Evolutionary conservation across 2,113 vertebrate species (phyloP), one percentile per base, ranked within the genome.

Genomic region (Carassius carassius): DNA sequence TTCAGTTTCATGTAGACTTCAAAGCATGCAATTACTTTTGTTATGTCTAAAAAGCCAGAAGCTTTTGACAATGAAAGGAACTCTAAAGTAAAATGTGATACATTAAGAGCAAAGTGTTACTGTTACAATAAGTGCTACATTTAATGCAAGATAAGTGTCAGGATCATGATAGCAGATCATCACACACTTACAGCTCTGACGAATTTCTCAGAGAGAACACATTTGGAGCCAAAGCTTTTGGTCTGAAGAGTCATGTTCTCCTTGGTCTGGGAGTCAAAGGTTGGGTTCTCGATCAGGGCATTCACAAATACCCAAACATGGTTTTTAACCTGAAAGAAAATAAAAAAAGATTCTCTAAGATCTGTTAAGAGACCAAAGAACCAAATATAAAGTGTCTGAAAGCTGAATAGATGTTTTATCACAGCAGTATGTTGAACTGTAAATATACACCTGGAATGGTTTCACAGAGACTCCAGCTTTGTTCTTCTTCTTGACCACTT

Each of bases 301-400:
- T 99, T 99, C 83, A 99, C 96, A 94, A 99, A 99, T 93, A 99
- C 96, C 98, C 98, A 99, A 90, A 99, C 94, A 63, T 99, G 98
- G 92, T 99, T 99, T 92, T 99, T 99, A 80, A 99, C 97, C 98
- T 99, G 93, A 88, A 84, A 84, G 81, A 89, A 29, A 29, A 29
- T 29, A 82, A 89, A 88, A 89, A 37, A 44, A 72, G 0, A 65
- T 63, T 32, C 9, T 6, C 32, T 25, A 14, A 29, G n/a, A 75
- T 47, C 14, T 6, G 23, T 75, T 44, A 47, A 70, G 21, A 23
- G 41, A 44, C 11, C 12, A 11, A 73, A 21, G 19, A 69, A 41
- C 1, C 67, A 72, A 17, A 51, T 8, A 25, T 44, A 23, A 76
- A 49, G n/a, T 19, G 23, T 29, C 0, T 54, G 25, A 41, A 41